Base-by-base conservation (phyloP, 1,140 invertebrate species). In the Trichonephila clavipes region DNA sequence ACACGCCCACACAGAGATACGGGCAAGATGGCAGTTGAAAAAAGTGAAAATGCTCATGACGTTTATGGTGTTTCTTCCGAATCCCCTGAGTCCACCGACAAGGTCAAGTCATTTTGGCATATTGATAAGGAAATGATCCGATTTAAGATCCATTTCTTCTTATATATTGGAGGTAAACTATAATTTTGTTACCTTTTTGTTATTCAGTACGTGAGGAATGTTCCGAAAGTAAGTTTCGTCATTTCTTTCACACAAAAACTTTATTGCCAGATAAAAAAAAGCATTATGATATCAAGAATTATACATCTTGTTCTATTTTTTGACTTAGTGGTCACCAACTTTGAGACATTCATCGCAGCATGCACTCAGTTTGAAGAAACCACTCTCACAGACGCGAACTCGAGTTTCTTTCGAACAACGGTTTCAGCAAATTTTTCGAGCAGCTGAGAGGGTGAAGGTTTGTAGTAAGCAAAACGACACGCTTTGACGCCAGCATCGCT, bases 91-190 rank as follows among this genome's bases (percentile, higher is more conserved):
- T 34, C 14, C 18, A 18, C 10, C 6, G 6, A 5, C 28, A 18
- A 77, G 28, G 18, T 7, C 21, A 88, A 88, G 69, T n/a, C 40
- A 10, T 58, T 61, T 86, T 88, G 24, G 34, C 62, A 88, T 21
- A 51, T 88, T 12, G 44, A 88, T 69, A 88, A 69, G 21, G n/a
- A 88, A 44, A 66, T 88, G 61, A 4, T 88, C 4, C 34, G 62
- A 28, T 51, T 88, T 19, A 88, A 88, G 34, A n/a, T 66, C 10
- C 87, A 88, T 69, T 66, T 69, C 62, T 88, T 88, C 44, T 21
- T 88, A 18, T 88, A 88, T n/a, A 69, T n/a, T 3, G 62, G 28
- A 88, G 87, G 87, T 88, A 66, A 66, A 18, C 24, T 6, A 40
- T 4, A 40, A 18, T 5, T 14, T 40, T 14, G 18, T 77, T 28